A percentile compares a stretch with the other conserved stretches of the same genome.
phyloP scores from a whole-genome alignment of 2,888 invertebrate species.

The Agrochola lychnidis region DNA sequence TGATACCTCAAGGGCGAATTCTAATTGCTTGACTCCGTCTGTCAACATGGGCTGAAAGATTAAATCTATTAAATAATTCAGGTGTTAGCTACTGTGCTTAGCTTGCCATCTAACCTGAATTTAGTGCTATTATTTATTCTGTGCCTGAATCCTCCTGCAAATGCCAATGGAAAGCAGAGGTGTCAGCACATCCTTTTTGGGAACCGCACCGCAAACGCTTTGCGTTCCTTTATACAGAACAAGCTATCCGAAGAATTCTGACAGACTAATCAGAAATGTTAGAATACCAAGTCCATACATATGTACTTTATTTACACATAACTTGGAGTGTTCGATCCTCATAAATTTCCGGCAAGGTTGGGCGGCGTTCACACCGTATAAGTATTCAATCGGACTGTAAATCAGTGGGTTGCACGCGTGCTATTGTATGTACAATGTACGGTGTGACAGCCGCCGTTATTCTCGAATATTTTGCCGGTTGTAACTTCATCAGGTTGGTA shows the following conservation, averaged over 20 bases:
- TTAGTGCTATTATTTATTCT: too few relatives aligned
- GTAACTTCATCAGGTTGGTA: constrained; percentile 55
- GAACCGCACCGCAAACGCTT: constrained; percentile 10
- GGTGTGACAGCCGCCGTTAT: constrained; percentile 73
- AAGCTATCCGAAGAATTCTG: constrained; percentile 37
- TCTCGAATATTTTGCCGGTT: constrained; percentile 62
- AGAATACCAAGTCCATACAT: constrained; percentile 21
- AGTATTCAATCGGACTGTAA: constrained; percentile 79
- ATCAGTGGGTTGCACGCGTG: constrained; percentile 74
- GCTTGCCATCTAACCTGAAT: constrained; percentile 12
- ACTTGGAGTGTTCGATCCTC: constrained; percentile 49
- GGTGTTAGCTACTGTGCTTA: constrained; percentile 5
- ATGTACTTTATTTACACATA: constrained; percentile 47
- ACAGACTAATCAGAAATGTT: constrained; percentile 43
- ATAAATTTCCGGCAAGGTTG: constrained; percentile 63
- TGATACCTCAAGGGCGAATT: neutral
- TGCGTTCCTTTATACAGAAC: neutral
- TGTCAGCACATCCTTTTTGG: constrained; percentile 36
- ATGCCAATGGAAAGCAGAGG: constrained; percentile 23
- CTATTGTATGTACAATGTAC: constrained; percentile 72
- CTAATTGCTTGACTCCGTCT: neutral
- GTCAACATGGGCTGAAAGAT: neutral
- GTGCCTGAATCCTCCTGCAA: constrained; percentile 14
- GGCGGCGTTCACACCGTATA: constrained; percentile 74
- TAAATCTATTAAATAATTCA: neutral